Evolutionary conservation across 2,113 vertebrate species (phyloP).

Genomic region (Camarhynchus parvulus): DNA sequence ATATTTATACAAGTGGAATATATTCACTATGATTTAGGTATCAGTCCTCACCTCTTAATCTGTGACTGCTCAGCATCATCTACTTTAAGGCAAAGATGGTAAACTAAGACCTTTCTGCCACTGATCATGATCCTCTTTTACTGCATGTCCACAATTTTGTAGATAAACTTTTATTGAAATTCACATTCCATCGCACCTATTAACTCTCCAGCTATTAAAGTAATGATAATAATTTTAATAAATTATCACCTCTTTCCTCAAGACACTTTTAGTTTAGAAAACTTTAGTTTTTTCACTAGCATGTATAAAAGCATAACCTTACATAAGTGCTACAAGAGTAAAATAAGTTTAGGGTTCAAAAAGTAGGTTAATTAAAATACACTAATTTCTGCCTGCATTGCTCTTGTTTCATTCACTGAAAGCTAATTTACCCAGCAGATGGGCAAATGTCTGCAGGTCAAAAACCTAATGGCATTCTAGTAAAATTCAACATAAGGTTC

Average conservation of each 20-base stretch:
- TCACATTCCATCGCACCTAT: neutral
- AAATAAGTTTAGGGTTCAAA: conserved; percentile 19
- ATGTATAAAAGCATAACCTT: neutral
- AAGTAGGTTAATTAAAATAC: conserved; percentile 69
- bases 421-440: conserved; percentile 67
- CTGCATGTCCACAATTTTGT: neutral
- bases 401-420: conserved; percentile 49
- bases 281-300: neutral
- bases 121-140: neutral
- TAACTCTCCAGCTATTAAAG: neutral
- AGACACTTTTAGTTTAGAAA: neutral
- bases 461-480: conserved; percentile 66
- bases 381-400: conserved; percentile 40
- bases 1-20: neutral
- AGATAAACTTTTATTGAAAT: neutral
- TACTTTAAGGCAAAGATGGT: neutral
- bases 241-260: neutral
- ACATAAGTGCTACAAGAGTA: neutral
- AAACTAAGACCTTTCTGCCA: neutral
- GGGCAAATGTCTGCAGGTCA: conserved; percentile 68
- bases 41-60: neutral
- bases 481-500: conserved; percentile 70
- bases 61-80: neutral
- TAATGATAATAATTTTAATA: neutral
- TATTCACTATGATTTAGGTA: neutral